These are phyloP conservation scores for Penaeus indicus DNA, from an alignment of 1,140 invertebrate species.

Conservation along the genomic window DNA sequence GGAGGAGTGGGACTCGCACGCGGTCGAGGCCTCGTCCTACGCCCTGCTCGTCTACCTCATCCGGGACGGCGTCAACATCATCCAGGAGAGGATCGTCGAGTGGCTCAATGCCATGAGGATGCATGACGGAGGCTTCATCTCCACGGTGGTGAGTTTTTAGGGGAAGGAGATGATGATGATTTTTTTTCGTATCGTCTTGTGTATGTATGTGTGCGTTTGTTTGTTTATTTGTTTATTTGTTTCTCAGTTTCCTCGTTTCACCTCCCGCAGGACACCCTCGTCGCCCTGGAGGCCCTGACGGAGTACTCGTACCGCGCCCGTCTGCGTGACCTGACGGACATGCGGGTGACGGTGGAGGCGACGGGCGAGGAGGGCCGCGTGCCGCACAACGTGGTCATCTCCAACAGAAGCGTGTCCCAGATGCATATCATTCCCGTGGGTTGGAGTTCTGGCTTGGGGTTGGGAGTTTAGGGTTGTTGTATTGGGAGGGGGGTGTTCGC, in stretches of 20 bases:
- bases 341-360: constrained; percentile 70
- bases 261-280: constrained; percentile 72
- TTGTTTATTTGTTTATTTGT: background rate
- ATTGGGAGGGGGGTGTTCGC: no score
- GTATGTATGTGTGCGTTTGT: background rate
- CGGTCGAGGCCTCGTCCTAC: constrained; percentile 76
- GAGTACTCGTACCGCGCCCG: constrained; percentile 76
- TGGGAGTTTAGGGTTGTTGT: background rate
- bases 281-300: constrained; percentile 76
- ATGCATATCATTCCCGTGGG: constrained; percentile 61
- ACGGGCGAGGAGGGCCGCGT: constrained; percentile 57
- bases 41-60: constrained; percentile 74
- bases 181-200: background rate
- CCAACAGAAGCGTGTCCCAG: constrained; percentile 44
- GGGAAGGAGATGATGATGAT: background rate
- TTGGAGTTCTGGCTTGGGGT: background rate
- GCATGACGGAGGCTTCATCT: constrained; percentile 75
- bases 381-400: constrained; percentile 26
- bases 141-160: constrained; percentile 72
- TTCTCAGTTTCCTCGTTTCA: background rate
- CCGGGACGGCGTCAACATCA: constrained; percentile 71
- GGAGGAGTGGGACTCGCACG: constrained; percentile 70
- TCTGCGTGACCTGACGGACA: constrained; percentile 75
- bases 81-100: constrained; percentile 73
- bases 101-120: constrained; percentile 77